Evolutionary conservation across 2,888 invertebrate genomes (phyloP).

Genomic region (Pasiphila rectangulata): DNA sequence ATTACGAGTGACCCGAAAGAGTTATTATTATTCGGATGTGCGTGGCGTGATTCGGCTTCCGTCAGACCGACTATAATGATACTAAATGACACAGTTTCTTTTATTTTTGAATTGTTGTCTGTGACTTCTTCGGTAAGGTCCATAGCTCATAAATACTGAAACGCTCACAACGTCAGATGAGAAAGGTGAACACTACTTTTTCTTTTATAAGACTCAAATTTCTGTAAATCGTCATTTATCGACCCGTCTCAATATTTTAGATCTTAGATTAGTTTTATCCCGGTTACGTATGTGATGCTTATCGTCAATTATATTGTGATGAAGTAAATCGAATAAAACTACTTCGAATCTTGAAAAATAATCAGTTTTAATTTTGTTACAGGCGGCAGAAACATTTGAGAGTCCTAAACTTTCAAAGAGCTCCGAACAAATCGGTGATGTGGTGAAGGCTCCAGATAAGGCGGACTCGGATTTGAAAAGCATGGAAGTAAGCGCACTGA

Average conservation of each 20-base stretch:
- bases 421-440: conserved; percentile 53
- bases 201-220: too few species aligned
- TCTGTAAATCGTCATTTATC: too few species aligned
- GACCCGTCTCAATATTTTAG: too few species aligned
- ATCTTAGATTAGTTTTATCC: too few species aligned
- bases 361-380: conserved; percentile 42
- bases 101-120: conserved; percentile 21
- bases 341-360: neutral
- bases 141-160: neutral
- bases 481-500: conserved; percentile 76
- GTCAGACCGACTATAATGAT: conserved; percentile 46
- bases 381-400: conserved; percentile 70
- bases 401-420: conserved; percentile 62
- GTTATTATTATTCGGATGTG: conserved; percentile 43
- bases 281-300: too few species aligned
- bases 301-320: too few species aligned
- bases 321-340: too few species aligned
- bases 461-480: conserved; percentile 47
- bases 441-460: conserved; percentile 51
- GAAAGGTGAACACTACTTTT: too few species aligned
- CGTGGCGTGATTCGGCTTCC: conserved; percentile 47
- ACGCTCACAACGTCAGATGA: too few species aligned
- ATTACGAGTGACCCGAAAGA: conserved; percentile 41
- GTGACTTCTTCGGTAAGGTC: neutral
- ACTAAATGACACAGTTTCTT: conserved; percentile 38